Evolutionary conservation across 2,113 vertebrate species (phyloP), one percentile per base, ranked within the genome.

Genomic region (Leucopsar rothschildi): DNA sequence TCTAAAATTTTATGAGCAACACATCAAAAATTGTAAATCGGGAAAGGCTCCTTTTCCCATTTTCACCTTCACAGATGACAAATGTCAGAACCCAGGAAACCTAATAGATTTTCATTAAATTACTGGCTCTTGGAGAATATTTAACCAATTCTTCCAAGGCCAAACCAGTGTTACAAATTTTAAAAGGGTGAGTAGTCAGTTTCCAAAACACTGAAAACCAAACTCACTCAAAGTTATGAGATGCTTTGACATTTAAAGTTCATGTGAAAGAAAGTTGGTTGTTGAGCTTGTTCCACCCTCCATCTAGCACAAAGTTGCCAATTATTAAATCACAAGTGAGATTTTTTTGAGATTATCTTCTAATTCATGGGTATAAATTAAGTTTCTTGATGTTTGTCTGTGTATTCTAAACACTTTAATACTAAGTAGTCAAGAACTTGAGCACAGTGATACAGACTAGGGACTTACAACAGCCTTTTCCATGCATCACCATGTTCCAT

Each of bases 231-330:
- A 81, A 47, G 29, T 25, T 70, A 5, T 45, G 47, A 55, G 47
- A 77, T 61, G 27, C 33, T 88, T 78, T 49, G 87, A 69, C 57
- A 73, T 89, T 87, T 90, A 80, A 90, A 94, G 53, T 82, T 95
- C 47, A 70, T 70, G 39, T 65, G 75, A 82, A 60, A 79, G 55
- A 23, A 70, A 71, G 6, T 13, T 86, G 40, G 6, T 71, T 66
- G 20, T 52, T 84, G n/a, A 68, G 14, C 29, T 86, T 75, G 14
- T 81, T 91, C 37, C n/a, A 39, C 1, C 0, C 19, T 72, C 19
- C 40, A 8, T 31, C 57, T 50, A 70, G 12, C 33, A 72, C 14
- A 66, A 31, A 8, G 5, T n/a, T 78, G 35, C 27, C 40, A 66
- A 19, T 69, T 80, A 53, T 28, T 85, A 90, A 73, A 82, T 61